These are phyloP conservation scores for Drosophila tani DNA, from an alignment of 1,140 invertebrate species.

Conservation along the genomic window DNA sequence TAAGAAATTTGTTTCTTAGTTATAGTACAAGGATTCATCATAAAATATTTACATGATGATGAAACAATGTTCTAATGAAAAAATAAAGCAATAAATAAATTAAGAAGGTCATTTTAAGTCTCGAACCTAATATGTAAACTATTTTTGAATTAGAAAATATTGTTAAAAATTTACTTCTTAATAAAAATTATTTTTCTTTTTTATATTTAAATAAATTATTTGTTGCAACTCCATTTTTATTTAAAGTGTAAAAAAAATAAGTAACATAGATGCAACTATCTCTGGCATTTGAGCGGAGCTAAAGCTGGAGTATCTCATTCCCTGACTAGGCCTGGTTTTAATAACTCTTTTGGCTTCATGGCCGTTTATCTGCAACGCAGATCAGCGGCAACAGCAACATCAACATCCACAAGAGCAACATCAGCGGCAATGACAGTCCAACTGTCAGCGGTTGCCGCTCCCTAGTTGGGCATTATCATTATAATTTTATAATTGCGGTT, in stretches of 20 bases:
- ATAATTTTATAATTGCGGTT: conserved; percentile 84
- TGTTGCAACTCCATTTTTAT: background rate
- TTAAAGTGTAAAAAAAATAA: conserved; percentile 6
- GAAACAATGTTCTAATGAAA: too few relatives aligned
- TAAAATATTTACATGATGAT: too few relatives aligned
- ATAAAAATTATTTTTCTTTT: too few relatives aligned
- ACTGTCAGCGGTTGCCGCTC: conserved; percentile 78
- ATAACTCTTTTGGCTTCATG: conserved; percentile 70
- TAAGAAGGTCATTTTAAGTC: too few relatives aligned
- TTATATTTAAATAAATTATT: too few relatives aligned
- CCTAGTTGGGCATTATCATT: conserved; percentile 78
- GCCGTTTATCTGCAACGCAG: conserved; percentile 64
- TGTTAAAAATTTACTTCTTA: too few relatives aligned
- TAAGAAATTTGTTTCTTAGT: background rate
- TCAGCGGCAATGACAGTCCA: conserved; percentile 67
- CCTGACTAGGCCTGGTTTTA: conserved; percentile 63
- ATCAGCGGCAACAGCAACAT: conserved; percentile 53
- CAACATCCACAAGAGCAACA: conserved; percentile 32
- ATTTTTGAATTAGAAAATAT: too few relatives aligned
- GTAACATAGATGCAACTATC: conserved; percentile 29
- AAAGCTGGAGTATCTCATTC: conserved; percentile 16
- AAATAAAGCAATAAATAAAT: too few relatives aligned
- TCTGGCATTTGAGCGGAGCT: conserved; percentile 33
- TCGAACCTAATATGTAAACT: too few relatives aligned
- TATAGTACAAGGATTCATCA: background rate